These are phyloP conservation scores for Epicampocera succincta DNA, from an alignment of 2,888 invertebrate genomes.

Conservation along the genomic window DNA sequence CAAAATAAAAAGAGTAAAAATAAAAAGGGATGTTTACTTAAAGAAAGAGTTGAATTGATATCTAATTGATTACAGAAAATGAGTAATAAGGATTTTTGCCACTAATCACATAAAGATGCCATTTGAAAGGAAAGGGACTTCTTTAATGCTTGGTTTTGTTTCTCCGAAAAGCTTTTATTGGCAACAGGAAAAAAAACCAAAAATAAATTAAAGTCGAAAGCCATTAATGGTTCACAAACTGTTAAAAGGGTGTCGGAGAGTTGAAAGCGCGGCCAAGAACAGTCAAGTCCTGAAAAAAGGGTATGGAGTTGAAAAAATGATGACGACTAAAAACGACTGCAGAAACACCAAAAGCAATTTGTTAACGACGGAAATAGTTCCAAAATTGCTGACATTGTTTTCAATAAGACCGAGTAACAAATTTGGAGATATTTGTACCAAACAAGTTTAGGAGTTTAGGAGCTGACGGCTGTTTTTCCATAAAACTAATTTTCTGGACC, in stretches of 20 bases:
- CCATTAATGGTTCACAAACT: constrained; percentile 44
- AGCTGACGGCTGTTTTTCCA: no score
- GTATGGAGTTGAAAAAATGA: background rate
- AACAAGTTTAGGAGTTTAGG: no score
- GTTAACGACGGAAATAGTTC: constrained; percentile 6
- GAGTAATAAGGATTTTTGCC: background rate
- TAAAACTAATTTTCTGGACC: no score
- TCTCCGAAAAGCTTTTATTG: constrained; percentile 71
- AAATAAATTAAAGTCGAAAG: constrained; percentile 37
- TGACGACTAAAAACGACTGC: background rate
- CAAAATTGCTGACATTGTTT: constrained; percentile 9
- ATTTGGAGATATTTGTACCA: constrained; percentile 30
- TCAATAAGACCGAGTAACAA: constrained; percentile 19
- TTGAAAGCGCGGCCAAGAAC: background rate
- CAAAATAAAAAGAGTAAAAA: constrained; percentile 37
- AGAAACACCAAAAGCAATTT: constrained; percentile 40
- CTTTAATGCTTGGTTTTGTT: constrained; percentile 30
- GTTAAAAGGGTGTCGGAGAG: background rate
- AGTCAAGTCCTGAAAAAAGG: no score
- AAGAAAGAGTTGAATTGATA: constrained; percentile 49
- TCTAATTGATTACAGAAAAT: constrained; percentile 38
- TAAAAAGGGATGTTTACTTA: constrained; percentile 20
- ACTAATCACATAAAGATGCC: constrained; percentile 61
- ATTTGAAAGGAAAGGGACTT: constrained; percentile 15
- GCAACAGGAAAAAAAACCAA: background rate